phyloP scores from a whole-genome alignment of 2,113 vertebrate species.

The Carollia perspicillata region DNA sequence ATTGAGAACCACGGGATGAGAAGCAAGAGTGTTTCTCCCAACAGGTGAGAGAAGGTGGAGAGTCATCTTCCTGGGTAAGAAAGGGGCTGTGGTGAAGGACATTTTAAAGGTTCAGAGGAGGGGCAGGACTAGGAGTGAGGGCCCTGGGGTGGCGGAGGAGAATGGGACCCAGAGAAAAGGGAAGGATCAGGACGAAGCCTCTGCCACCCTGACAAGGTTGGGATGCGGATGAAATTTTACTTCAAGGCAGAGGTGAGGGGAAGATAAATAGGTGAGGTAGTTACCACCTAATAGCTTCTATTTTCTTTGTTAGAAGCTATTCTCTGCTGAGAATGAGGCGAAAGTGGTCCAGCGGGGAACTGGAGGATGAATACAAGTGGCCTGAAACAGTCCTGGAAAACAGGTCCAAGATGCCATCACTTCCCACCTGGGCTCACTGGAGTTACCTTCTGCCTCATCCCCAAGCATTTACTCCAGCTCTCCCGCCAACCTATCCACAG shows the following conservation, averaged over 20 bases:
- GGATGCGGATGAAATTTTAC: not conserved
- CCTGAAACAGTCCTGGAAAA: not conserved
- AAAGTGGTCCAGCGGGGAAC: not conserved
- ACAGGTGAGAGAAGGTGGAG: not conserved
- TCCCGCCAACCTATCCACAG: not conserved
- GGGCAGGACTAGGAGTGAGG: rapidly evolving
- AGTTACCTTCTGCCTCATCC: not conserved
- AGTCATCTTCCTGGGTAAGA: not conserved
- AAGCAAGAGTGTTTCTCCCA: not conserved
- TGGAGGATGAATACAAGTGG: not conserved
- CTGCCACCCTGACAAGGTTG: not conserved
- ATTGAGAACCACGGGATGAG: not conserved
- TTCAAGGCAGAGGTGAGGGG: not conserved
- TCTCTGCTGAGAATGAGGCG: not conserved
- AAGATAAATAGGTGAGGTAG: not conserved
- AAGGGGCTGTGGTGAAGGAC: not conserved
- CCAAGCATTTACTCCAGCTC: not conserved
- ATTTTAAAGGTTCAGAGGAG: not conserved
- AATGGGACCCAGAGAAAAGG: not conserved
- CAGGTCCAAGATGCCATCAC: not conserved
- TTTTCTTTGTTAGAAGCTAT: not conserved
- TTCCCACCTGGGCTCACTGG: not conserved
- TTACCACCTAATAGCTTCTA: not conserved
- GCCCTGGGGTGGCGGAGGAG: not conserved
- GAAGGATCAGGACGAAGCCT: not conserved